phyloP scores from a whole-genome alignment of 2,113 vertebrate species.

The Psilopogon haemacephalus region DNA sequence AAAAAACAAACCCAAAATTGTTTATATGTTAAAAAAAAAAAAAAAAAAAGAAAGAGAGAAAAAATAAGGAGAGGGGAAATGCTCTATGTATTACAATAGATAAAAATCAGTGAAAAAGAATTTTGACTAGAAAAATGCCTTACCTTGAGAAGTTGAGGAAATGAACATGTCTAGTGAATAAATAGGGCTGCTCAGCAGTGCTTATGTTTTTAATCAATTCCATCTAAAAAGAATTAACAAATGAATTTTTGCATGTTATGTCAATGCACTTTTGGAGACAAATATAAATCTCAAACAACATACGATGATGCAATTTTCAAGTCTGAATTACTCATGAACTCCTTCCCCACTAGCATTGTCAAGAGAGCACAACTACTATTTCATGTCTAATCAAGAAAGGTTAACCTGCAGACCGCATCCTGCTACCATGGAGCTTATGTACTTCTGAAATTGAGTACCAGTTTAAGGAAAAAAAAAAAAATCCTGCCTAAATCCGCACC shows the following conservation, averaged over 20 bases:
- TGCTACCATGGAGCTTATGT: neutral
- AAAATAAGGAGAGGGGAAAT: neutral
- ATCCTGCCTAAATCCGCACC: neutral
- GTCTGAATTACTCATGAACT: neutral
- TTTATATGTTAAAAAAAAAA: neutral
- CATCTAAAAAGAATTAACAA: conserved; percentile 82
- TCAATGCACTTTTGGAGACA: neutral
- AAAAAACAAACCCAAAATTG: neutral
- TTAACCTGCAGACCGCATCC: neutral
- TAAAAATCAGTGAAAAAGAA: neutral
- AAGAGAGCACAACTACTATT: neutral
- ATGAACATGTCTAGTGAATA: conserved; percentile 97
- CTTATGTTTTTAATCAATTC: conserved; percentile 98
- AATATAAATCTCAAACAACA: neutral
- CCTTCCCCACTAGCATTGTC: neutral
- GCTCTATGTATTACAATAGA: neutral
- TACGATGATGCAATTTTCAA: neutral
- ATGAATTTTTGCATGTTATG: conserved; percentile 23
- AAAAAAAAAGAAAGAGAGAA: too few species aligned
- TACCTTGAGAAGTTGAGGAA: conserved; percentile 99
- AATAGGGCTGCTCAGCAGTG: conserved; percentile 92
- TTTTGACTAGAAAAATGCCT: conserved; percentile 48
- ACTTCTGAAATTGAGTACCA: neutral
- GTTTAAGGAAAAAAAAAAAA: neutral
- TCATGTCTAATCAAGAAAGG: neutral